phyloP scores from a whole-genome alignment of 2,888 invertebrate genomes.

The Nephrocerus scutellatus region DNA sequence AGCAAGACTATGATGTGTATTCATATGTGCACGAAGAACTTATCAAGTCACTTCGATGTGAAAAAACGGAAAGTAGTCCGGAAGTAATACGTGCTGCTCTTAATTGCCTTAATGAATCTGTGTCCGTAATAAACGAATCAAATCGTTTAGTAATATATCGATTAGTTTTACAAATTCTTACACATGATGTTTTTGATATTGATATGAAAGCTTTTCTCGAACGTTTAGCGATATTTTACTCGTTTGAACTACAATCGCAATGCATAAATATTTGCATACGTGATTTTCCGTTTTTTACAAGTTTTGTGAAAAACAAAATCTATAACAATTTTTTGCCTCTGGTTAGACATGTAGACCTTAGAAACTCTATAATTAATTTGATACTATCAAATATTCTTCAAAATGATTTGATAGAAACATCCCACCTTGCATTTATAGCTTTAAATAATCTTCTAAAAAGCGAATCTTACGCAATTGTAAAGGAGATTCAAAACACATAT shows the following conservation, averaged over 20 bases:
- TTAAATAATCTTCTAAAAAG: slow-evolving; percentile 31
- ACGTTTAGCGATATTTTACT: slow-evolving; percentile 35
- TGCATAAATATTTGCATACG: slow-evolving; percentile 35
- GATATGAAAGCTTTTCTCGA: slow-evolving; percentile 29
- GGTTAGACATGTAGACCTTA: slow-evolving; percentile 37
- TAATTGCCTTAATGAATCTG: slow-evolving; percentile 32
- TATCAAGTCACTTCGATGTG: too few relatives aligned
- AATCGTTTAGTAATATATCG: slow-evolving; percentile 39
- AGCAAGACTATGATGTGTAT: too few relatives aligned
- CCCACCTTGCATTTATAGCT: slow-evolving; percentile 35
- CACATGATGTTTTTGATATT: slow-evolving; percentile 32
- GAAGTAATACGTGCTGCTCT: slow-evolving; percentile 34
- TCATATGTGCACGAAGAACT: too few relatives aligned
- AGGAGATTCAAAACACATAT: slow-evolving; percentile 46
- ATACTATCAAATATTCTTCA: slow-evolving; percentile 33
- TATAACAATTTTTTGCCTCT: slow-evolving; percentile 34
- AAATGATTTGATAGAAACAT: slow-evolving; percentile 12
- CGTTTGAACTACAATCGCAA: slow-evolving; percentile 37
- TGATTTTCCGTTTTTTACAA: slow-evolving; percentile 32
- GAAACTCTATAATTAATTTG: slow-evolving; percentile 33
- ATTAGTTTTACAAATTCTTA: slow-evolving; percentile 31
- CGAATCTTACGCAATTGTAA: slow-evolving; percentile 37
- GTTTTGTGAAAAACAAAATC: slow-evolving; percentile 37
- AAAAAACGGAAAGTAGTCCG: slow-evolving; percentile 2
- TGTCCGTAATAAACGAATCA: slow-evolving; percentile 30